Evolutionary conservation across 1,140 invertebrate species (phyloP).

Genomic region (Zophobas atratus): DNA sequence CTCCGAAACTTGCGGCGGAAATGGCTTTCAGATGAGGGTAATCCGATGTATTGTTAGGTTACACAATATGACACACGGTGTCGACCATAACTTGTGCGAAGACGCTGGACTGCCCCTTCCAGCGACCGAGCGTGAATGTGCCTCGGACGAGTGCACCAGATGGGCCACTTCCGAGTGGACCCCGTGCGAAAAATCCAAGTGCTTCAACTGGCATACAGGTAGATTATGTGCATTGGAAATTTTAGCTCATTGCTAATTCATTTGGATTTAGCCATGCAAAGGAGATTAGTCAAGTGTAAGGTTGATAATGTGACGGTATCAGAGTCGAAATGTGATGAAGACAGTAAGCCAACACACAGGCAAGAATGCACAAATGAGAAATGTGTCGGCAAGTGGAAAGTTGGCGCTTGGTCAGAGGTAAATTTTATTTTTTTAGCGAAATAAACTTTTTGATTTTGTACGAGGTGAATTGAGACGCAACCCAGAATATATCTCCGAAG

Average conservation of each 20-base stretch:
- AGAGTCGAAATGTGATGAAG: constrained; percentile 76
- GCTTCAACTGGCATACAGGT: constrained; percentile 84
- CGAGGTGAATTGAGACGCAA: no score
- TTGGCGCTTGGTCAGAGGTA: constrained; percentile 91
- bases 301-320: constrained; percentile 74
- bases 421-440: constrained; percentile 56
- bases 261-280: constrained; percentile 77
- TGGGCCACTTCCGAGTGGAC: constrained; percentile 84
- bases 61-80: constrained; percentile 72
- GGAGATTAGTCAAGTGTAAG: constrained; percentile 81
- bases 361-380: constrained; percentile 85
- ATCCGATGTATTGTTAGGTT: constrained; percentile 77
- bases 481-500: no score
- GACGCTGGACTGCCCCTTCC: constrained; percentile 79
- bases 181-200: constrained; percentile 78
- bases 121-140: constrained; percentile 78
- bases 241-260: constrained; percentile 4
- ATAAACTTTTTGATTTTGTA: constrained; percentile 47
- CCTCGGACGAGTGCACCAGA: constrained; percentile 78
- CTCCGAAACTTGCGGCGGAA: constrained; percentile 88
- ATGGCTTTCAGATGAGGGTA: constrained; percentile 80
- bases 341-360: constrained; percentile 77
- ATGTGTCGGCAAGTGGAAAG: constrained; percentile 88
- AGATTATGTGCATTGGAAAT: neutral
- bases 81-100: constrained; percentile 79